Conservation (phyloP, 2,888 invertebrate genomes). For the Nemurella pictetii region DNA sequence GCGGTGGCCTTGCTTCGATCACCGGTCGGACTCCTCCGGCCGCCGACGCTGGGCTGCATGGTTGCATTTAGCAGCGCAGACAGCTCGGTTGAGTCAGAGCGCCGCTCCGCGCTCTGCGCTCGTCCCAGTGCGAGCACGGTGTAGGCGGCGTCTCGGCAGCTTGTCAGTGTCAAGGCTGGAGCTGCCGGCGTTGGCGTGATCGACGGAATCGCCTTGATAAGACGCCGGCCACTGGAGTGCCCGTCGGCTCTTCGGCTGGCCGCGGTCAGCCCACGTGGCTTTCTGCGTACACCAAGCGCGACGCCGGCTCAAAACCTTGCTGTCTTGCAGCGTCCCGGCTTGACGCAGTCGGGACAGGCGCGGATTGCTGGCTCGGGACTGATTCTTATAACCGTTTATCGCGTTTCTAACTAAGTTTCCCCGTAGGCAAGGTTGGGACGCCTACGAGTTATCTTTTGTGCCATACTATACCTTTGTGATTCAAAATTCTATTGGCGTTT, state of each 20-base stretch:
- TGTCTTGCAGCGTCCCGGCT: too few species aligned
- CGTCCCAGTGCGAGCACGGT: too few species aligned
- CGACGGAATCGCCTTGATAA: too few species aligned
- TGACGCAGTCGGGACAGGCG: too few species aligned
- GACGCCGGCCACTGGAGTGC: too few species aligned
- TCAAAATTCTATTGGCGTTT: background rate
- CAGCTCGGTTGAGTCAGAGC: background rate
- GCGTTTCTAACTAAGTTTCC: background rate
- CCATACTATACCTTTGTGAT: background rate
- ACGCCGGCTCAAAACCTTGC: too few species aligned
- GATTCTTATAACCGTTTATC: background rate
- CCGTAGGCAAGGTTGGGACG: background rate
- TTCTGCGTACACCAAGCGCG: too few species aligned
- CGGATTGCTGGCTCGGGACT: too few species aligned
- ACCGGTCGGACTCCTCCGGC: background rate
- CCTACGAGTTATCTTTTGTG: background rate
- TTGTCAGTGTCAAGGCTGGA: conserved; percentile 2
- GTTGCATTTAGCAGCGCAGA: background rate
- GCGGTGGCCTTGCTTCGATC: background rate
- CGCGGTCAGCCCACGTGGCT: too few species aligned
- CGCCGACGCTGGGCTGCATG: background rate
- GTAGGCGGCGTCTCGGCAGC: background rate
- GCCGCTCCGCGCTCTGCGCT: background rate
- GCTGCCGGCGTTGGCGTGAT: too few species aligned
- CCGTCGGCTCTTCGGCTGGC: too few species aligned